Base-by-base conservation (phyloP, 2,888 invertebrate genomes). In the Tinea pellionella region DNA sequence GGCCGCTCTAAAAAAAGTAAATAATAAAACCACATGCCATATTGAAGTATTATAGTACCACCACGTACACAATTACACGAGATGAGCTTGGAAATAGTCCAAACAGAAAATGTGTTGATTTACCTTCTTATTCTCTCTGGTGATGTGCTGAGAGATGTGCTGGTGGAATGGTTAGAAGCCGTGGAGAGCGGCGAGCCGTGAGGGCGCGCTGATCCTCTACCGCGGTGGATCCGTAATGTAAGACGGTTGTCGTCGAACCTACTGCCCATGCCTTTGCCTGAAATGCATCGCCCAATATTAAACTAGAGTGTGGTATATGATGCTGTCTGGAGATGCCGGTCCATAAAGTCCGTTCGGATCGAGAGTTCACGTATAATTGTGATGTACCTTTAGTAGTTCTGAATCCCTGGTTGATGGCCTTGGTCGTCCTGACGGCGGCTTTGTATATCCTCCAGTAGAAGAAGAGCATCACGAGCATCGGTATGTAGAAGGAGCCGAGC, bases 361-460 rank as follows among this genome's bases (percentile, higher is more conserved):
- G n/a, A n/a, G n/a, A n/a, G n/a, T n/a, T n/a, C n/a, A n/a, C n/a
- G n/a, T n/a, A n/a, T n/a, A 30, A 9, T 30, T 30, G 9, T 42
- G 12, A 42, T 42, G 9, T 72, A 89, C 94, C 92, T 88, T 95
- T 95, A 61, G 95, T 95, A 61, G 95, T 96, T 67, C 95, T 90
- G 75, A 95, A 96, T 64, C 96, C 95, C 75, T 95, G 96, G 83
- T 96, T 96, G 72, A 96, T 96, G 62, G 96, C 96, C 68, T 93
- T 92, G n/a, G 96, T 96, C 19, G 96, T 96, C 66, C 95, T 92
- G 12, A 96, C 94, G 29, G 98, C 99, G 3, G 98, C 97, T 66
- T 94, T 91, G 87, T 98, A 98, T 69, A 98, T 98, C 68, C 96
- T 90, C 94, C 97, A 97, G 81, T 98, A 98, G 89, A 98, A 98